Base-by-base conservation (phyloP, 2,113 vertebrate species). In the Chaetura pelagica region DNA sequence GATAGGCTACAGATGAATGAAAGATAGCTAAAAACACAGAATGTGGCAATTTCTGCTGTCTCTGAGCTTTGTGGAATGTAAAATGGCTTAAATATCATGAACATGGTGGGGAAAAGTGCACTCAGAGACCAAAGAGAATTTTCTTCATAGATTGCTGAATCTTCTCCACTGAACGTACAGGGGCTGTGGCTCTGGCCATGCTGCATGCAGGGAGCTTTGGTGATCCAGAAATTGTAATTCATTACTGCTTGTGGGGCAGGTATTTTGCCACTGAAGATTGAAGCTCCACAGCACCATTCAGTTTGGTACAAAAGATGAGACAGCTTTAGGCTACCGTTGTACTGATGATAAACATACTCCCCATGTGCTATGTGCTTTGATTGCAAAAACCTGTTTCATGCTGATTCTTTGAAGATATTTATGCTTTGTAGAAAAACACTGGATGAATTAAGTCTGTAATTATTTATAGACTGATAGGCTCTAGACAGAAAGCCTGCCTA, bases 1-100 rank as follows among this genome's bases (percentile, higher is more conserved):
- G 76, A 23, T 95, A 83, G 68, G 83, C 61, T 80, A 38, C 34
- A 52, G 68, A 74, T 81, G 63, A 91, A 88, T 61, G 57, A 86
- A 78, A 86, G 84, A 44, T 48, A 66, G 69, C 49, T 29, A 34
- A 91, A 87, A 63, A 27, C 38, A 55, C 42, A 83, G 75, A 88
- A 71, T 40, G 48, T 83, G 34, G 63, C 75, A 85, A 61, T 93
- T 94, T 83, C 46, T 87, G 40, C 71, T 86, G 82, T 30, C 38
- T 66, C 75, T 76, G 75, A 88, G 72, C 72, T 80, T 80, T 88
- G 73, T 71, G 76, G 51, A 94, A 86, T 59, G 57, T 62, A 82
- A 93, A 96, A 92, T 79, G 24, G 54, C 71, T 91, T 76, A 62
- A 91, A 66, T 71, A 80, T 34, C 51, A n/a, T 12, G 14, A 93